phyloP scores from a whole-genome alignment of 2,888 invertebrate species.

The Tanypteryx hageni region DNA sequence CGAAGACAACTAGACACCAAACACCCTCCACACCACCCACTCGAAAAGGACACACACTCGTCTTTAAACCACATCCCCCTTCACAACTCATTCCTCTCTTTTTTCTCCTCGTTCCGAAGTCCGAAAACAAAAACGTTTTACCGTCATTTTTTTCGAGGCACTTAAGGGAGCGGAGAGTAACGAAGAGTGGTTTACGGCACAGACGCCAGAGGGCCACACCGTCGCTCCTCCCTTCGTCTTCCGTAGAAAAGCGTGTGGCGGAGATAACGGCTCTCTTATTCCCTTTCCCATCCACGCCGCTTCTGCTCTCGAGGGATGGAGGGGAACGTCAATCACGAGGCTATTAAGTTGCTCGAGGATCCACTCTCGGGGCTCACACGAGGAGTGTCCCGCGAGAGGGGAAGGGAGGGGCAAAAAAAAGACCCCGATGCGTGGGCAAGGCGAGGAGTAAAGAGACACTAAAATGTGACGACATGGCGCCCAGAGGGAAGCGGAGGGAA shows the following conservation, averaged over 20 bases:
- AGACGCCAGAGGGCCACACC: constrained; percentile 12
- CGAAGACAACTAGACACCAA: too few relatives aligned
- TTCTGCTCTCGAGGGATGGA: neutral
- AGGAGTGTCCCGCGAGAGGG: too few relatives aligned
- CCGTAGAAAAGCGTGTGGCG: neutral
- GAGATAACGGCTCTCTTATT: constrained; percentile 33
- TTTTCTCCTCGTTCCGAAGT: neutral
- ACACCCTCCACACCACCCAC: too few relatives aligned
- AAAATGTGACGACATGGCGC: neutral
- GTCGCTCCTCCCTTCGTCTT: neutral
- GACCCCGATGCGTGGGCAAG: neutral
- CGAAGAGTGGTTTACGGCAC: neutral
- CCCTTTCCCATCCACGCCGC: neutral
- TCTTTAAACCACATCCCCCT: neutral
- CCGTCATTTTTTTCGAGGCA: neutral
- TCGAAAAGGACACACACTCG: neutral
- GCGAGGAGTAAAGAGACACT: neutral
- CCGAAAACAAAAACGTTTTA: neutral
- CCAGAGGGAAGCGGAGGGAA: neutral
- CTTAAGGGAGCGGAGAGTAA: neutral
- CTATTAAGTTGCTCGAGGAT: constrained; percentile 26
- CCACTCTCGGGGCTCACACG: neutral
- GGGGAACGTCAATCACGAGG: constrained; percentile 28
- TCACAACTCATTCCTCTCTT: neutral
- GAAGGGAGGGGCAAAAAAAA: too few relatives aligned